These are phyloP conservation scores for Choloepus hoffmanni DNA, from an alignment of 2,113 vertebrate species.

Conservation along the genomic window DNA sequence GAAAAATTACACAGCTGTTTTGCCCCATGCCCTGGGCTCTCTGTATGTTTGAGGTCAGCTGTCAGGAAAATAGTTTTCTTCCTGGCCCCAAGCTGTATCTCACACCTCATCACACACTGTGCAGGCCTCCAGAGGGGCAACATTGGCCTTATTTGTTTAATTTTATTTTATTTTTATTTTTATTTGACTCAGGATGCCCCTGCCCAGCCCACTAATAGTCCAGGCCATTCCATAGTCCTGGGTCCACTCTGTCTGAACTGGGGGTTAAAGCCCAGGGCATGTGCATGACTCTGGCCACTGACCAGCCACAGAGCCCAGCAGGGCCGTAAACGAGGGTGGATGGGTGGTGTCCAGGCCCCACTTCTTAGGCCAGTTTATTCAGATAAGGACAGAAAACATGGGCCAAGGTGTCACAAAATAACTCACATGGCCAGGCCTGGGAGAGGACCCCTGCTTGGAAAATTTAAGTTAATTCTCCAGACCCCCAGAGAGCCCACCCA, in stretches of 20 bases:
- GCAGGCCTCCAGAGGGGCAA: background rate
- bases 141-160: background rate
- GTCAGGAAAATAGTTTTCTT: background rate
- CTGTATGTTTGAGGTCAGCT: background rate
- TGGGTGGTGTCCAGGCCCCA: background rate
- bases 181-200: background rate
- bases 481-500: background rate
- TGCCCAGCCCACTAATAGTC: background rate
- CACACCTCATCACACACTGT: fast-evolving
- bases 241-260: background rate
- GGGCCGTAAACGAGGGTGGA: background rate
- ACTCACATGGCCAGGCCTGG: background rate
- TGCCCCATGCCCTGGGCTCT: fast-evolving
- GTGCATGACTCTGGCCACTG: background rate
- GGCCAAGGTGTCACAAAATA: conserved; percentile 61
- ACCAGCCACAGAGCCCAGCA: background rate
- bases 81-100: fast-evolving
- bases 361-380: background rate
- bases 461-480: conserved; percentile 69
- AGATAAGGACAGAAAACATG: background rate
- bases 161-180: conserved; percentile 36
- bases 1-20: background rate
- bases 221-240: background rate
- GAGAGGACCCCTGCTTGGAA: conserved; percentile 49
- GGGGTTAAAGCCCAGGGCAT: background rate